A percentile compares a stretch with the other conserved stretches of the same genome.
Conservation (phyloP, 2,888 invertebrate species). For the Philonicus albiceps region DNA sequence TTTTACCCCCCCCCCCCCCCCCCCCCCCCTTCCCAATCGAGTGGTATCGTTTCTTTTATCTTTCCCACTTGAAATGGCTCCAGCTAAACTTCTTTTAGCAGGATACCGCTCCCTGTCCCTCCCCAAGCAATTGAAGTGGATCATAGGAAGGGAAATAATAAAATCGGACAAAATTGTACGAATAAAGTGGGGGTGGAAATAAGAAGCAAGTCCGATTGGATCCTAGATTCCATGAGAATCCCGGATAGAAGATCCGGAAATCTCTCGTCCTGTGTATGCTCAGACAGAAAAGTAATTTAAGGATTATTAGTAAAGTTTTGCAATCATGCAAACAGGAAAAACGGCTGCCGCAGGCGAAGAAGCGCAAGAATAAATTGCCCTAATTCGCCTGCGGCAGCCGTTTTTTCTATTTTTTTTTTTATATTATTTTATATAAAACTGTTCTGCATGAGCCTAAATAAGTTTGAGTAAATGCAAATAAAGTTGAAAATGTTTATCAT, state of each 20-base stretch:
- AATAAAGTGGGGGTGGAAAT: slow-evolving; percentile 23
- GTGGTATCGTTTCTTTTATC: slow-evolving; percentile 10
- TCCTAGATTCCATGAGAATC: neutral
- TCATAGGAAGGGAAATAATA: slow-evolving; percentile 9
- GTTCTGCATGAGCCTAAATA: neutral
- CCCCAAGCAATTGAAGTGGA: neutral
- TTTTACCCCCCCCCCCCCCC: too few species aligned
- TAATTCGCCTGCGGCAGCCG: neutral
- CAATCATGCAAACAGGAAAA: too few species aligned
- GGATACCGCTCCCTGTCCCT: neutral
- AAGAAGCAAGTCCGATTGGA: slow-evolving; percentile 28
- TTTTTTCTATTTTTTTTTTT: neutral
- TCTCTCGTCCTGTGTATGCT: neutral
- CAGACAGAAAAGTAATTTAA: slow-evolving; percentile 40
- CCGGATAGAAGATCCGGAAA: neutral
- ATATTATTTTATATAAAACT: slow-evolving; percentile 6
- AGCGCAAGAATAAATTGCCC: slow-evolving; percentile 12
- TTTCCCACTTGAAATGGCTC: neutral
- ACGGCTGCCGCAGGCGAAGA: too few species aligned
- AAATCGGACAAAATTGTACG: slow-evolving; percentile 33
- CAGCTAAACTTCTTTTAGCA: neutral
- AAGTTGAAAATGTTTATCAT: neutral
- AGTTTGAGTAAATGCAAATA: slow-evolving; percentile 12
- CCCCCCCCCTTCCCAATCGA: too few species aligned
- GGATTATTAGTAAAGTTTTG: slow-evolving; percentile 41